Conservation (phyloP, 2,888 invertebrate genomes). For the Allolobophora icterica region DNA sequence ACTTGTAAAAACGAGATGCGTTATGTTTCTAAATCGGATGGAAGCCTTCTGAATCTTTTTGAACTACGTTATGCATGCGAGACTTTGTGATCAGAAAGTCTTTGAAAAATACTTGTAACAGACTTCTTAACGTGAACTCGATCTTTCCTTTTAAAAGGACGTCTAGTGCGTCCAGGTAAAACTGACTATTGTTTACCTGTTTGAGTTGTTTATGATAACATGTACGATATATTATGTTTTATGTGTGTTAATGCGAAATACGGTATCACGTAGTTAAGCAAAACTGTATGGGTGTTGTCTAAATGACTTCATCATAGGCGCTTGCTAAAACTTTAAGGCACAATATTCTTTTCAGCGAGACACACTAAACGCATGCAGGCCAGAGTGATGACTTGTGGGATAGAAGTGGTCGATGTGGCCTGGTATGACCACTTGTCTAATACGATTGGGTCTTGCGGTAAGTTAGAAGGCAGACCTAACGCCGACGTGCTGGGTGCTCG, state of each 20-base stretch:
- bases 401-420: slow-evolving; percentile 2
- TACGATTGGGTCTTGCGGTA: slow-evolving; percentile 17
- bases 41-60: background rate
- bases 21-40: background rate
- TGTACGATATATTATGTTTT: background rate
- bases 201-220: background rate
- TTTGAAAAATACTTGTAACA: no score
- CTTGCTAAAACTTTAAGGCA: slow-evolving; percentile 1
- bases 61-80: background rate
- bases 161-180: background rate
- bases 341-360: background rate
- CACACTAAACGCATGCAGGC: slow-evolving; percentile 4
- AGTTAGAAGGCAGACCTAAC: slow-evolving; percentile 1
- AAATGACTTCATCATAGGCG: background rate
- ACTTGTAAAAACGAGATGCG: background rate
- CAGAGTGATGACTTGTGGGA: background rate
- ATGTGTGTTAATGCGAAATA: background rate
- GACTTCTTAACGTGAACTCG: background rate
- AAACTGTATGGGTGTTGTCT: background rate
- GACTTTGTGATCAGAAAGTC: no score
- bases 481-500: background rate
- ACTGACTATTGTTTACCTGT: background rate
- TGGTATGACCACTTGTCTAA: background rate
- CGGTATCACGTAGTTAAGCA: background rate
- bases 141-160: background rate